Base-by-base conservation (phyloP, 2,113 vertebrate genomes). In the Orientallactaga bullata region DNA sequence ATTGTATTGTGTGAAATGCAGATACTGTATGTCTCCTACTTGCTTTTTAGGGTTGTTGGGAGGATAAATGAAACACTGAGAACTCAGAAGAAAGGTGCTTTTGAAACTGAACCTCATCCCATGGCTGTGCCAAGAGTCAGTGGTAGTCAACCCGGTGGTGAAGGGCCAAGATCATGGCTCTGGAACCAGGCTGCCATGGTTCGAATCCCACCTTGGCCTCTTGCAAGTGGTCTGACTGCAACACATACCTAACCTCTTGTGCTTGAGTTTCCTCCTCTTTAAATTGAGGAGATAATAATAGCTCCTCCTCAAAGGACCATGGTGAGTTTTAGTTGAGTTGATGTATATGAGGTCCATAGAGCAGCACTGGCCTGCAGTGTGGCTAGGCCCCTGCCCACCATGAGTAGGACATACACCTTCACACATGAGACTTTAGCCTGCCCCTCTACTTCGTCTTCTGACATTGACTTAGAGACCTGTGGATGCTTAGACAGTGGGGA, bases 21-120 rank as follows among this genome's bases (percentile, higher is more conserved):
- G 89, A 47, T 39, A 24, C 32, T 90, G 80, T 90, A 16, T 96
- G 88, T 85, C 69, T 97, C 92, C 80, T 80, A 20, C 91, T 91
- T 86, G 86, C 84, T 89, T 88, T 91, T 89, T 65, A 91, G 81
- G 78, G 60, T 85, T 86, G 83, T 86, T 93, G 89, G 55, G 86
- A 88, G 76, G 77, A 89, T 89, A 86, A 89, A 89, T 79, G 83
- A 86, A 84, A 88, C 71, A 21, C 85, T 81, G 90, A 89, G 85
- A 91, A 20, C 78, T 69, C 63, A 89, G 85, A 93, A 88, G 88
- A 91, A 94, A 77, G 77, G 65, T 88, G 55, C 85, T 93, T 95
- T 94, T 93, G 94, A 82, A 85, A 37, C 63, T 60, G 69, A 88
- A 55, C 68, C 55, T 65, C 88, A 17, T n/a, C 81, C 58, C 24